phyloP scores from a whole-genome alignment of 2,888 invertebrate genomes.

The Anoplius nigerrimus region DNA sequence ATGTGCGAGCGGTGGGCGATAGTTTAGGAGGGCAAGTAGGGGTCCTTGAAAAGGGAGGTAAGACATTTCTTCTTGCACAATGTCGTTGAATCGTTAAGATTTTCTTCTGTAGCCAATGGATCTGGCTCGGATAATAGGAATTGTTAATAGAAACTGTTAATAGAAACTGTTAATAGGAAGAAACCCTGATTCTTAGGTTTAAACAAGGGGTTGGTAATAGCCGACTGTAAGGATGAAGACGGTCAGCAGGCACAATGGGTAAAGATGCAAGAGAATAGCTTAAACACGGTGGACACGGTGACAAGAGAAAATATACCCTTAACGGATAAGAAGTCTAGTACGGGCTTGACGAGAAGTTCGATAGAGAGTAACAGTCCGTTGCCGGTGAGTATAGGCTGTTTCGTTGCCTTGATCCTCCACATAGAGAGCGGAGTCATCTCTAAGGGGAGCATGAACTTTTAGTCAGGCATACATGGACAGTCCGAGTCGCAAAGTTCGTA shows the following conservation, averaged over 20 bases:
- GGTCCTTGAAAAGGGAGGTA: slow-evolving; percentile 60
- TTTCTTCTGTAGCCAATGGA: neutral
- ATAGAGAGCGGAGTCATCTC: neutral
- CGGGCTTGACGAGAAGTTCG: slow-evolving; percentile 56
- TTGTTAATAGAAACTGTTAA: too few species aligned
- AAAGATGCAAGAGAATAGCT: slow-evolving; percentile 64
- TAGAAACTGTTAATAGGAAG: too few species aligned
- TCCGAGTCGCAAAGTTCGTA: slow-evolving; percentile 33
- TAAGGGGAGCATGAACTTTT: slow-evolving; percentile 3
- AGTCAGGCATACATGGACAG: slow-evolving; percentile 29
- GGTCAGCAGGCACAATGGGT: slow-evolving; percentile 67
- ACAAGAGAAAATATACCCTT: slow-evolving; percentile 58
- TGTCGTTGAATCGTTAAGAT: too few species aligned
- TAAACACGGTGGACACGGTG: slow-evolving; percentile 56
- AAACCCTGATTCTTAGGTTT: too few species aligned
- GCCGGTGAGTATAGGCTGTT: slow-evolving; percentile 54
- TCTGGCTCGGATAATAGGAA: neutral
- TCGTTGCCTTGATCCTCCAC: too few species aligned
- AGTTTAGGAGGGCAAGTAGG: slow-evolving; percentile 58
- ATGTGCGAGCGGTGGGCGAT: slow-evolving; percentile 57
- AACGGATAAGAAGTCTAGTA: slow-evolving; percentile 51
- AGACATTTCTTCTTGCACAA: slow-evolving; percentile 7
- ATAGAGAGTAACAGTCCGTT: slow-evolving; percentile 55
- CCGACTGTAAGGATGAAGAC: slow-evolving; percentile 43
- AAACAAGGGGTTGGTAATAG: too few species aligned